phyloP scores from a whole-genome alignment of 2,888 invertebrate species.

The Campoletis raptor region DNA sequence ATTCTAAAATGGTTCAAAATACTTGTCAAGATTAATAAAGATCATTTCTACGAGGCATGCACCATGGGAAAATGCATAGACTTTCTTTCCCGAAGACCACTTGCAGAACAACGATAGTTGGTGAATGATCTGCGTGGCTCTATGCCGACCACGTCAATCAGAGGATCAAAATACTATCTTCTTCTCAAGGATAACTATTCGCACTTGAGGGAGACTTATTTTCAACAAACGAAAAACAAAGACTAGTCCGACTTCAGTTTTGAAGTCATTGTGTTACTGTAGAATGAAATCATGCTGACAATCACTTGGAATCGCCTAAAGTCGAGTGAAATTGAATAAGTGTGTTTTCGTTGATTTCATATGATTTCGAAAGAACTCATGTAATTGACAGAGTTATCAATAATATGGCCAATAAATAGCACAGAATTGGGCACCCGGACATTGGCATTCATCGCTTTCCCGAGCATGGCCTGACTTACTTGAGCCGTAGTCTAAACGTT shows the following conservation, averaged over 20 bases:
- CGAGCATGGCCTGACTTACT: too few relatives aligned
- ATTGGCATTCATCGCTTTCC: too few relatives aligned
- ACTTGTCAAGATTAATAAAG: background rate
- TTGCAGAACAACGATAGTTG: background rate
- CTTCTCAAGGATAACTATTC: conserved; percentile 1
- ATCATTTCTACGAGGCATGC: background rate
- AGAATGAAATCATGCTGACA: conserved; percentile 52
- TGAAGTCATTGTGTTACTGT: conserved; percentile 44
- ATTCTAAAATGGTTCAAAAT: background rate
- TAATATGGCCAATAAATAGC: too few relatives aligned
- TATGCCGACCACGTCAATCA: conserved; percentile 17
- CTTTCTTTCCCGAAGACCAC: conserved; percentile 6
- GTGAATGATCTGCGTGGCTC: conserved; percentile 37
- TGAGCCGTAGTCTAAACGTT: background rate
- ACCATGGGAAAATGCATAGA: conserved; percentile 12
- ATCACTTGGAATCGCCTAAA: conserved; percentile 50
- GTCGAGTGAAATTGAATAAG: conserved; percentile 11
- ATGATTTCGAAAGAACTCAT: background rate
- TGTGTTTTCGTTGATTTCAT: background rate
- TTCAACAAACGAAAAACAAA: too few relatives aligned
- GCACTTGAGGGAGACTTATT: too few relatives aligned
- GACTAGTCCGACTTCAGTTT: conserved; percentile 21
- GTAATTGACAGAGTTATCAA: too few relatives aligned
- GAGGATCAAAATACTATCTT: conserved; percentile 2
- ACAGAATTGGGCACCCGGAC: too few relatives aligned